Evolutionary conservation across 2,797 vertebrate species (phyloP), one percentile per base, ranked within the genome.

Genomic region (Mus minutoides): DNA sequence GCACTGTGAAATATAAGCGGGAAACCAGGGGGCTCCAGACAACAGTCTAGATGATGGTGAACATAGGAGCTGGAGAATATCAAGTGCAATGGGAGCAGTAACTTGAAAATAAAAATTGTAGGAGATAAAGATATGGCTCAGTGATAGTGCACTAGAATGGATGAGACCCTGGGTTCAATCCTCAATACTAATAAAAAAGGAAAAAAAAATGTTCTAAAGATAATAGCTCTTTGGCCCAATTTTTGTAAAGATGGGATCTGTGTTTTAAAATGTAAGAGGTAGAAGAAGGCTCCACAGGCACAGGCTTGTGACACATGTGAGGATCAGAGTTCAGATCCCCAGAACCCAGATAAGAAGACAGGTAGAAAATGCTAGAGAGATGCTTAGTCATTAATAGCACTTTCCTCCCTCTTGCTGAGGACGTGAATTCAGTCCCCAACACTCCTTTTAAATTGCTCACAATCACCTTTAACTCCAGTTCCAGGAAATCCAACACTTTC

Each of bases 21-120:
- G 31, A 85, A 90, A 52, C 46, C 40, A 83, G 34, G 19, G 3
- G 6, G 46, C 71, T 92, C 92, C 64, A 71, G 26, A 90, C 43
- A 64, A 85, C 19, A 46, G 80, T 56, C 84, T 86, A 75, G 9
- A 54, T 31, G 19, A 56, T 26, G 26, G 40, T 17, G 56, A 24
- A 54, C 22, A 67, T 21, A 46, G 24, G 43, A 52, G 58, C 8
- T 31, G 62, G 19, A 79, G 76, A 87, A 67, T 75, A 80, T n/a
- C 62, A 90, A 88, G 52, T 77, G 60, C 78, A 87, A 83, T 26
- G 46, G 40, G 60, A 91, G 69, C 21, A 86, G 37, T 91, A 16
- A 40, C 7, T 67, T 80, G 43, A 79, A 95, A 92, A 89, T 77
- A 76, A 91, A 85, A 77, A 52, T 19, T 76, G 37, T 43, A 69